A percentile compares a stretch with the other conserved stretches of the same genome.
Conservation (phyloP, 2,888 invertebrate species). For the Abscondita cerata region DNA sequence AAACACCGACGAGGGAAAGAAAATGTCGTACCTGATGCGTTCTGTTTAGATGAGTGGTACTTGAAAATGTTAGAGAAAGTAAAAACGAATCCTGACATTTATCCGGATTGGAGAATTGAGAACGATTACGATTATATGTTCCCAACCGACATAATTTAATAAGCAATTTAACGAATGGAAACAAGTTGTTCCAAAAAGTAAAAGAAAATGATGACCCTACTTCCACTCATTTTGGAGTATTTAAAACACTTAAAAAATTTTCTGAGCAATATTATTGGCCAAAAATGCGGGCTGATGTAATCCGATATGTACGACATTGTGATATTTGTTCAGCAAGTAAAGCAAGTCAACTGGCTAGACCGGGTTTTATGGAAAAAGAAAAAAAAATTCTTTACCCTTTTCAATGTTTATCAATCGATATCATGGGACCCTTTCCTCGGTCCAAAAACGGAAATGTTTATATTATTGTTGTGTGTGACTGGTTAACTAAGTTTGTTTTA, state of each 20-base stretch:
- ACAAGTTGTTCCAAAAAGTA: constrained; percentile 13
- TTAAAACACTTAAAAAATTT: constrained; percentile 31
- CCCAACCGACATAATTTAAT: background rate
- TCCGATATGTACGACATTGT: constrained; percentile 33
- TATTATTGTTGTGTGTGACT: constrained; percentile 7
- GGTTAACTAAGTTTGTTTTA: background rate
- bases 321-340: constrained; percentile 12
- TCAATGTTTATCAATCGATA: constrained; percentile 33
- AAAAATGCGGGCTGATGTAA: constrained; percentile 26
- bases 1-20: constrained; percentile 27
- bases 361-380: constrained; percentile 27
- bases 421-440: constrained; percentile 24
- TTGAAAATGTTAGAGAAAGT: background rate
- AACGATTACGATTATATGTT: background rate
- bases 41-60: background rate
- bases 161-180: constrained; percentile 16
- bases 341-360: constrained; percentile 1
- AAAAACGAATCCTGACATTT: background rate
- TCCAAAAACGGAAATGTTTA: background rate
- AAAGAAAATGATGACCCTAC: constrained; percentile 20
- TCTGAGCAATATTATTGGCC: constrained; percentile 34
- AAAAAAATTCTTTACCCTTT: constrained; percentile 23
- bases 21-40: constrained; percentile 21
- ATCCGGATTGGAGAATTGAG: background rate
- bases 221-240: constrained; percentile 30